Percentiles rank a stretch among this genome's conserved stretches.
These are phyloP conservation scores for Psilopsiagon aurifrons DNA, from an alignment of 2,113 vertebrate species.

Conservation along the genomic window DNA sequence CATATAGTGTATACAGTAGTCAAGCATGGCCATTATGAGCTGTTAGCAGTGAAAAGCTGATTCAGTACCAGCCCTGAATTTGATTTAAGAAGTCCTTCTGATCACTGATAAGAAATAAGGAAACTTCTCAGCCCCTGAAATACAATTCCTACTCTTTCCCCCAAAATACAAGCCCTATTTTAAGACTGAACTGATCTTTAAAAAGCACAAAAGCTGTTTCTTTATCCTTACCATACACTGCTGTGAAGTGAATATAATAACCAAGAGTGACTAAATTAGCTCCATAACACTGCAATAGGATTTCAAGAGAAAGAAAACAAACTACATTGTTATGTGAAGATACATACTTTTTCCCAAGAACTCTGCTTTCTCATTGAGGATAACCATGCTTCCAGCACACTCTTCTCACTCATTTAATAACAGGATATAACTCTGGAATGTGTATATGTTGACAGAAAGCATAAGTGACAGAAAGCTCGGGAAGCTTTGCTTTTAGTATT, in stretches of 20 bases:
- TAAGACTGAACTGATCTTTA: not conserved
- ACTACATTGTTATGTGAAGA: not conserved
- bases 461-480: constrained; percentile 28
- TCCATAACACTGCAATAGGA: not conserved
- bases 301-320: not conserved
- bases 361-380: not conserved
- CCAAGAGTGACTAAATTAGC: not conserved
- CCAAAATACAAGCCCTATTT: not conserved
- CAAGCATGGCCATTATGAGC: not conserved
- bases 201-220: not conserved
- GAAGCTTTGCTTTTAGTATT: constrained; percentile 31
- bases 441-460: constrained; percentile 40
- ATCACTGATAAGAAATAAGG: not conserved
- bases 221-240: not conserved
- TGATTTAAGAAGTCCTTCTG: not conserved
- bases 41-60: not conserved
- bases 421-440: not conserved
- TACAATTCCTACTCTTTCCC: not conserved
- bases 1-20: not conserved
- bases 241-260: not conserved
- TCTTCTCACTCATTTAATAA: constrained; percentile 33
- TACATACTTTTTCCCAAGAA: constrained; percentile 5
- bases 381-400: constrained; percentile 26
- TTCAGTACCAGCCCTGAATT: not conserved
- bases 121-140: not conserved